These are phyloP conservation scores for Acanthornis magna DNA, from an alignment of 2,797 vertebrate species.

Conservation along the genomic window DNA sequence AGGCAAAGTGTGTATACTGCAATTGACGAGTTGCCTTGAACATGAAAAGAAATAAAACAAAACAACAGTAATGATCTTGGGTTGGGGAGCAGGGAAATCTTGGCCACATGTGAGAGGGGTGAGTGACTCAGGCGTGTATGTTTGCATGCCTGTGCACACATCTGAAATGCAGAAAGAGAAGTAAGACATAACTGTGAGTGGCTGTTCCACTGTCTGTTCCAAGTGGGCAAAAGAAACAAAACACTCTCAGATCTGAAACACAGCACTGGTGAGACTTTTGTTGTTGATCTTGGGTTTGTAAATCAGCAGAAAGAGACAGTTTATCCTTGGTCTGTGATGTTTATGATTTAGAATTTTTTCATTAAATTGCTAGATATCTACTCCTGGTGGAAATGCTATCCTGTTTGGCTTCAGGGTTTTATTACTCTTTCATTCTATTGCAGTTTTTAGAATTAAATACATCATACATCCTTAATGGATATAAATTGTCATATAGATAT, in stretches of 20 bases:
- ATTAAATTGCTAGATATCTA: background rate
- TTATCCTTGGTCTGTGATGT: background rate
- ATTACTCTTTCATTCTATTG: background rate
- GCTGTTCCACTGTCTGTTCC: background rate
- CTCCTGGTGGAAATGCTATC: background rate
- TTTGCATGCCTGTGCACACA: background rate
- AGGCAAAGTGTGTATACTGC: background rate
- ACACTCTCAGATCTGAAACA: background rate
- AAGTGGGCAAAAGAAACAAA: background rate
- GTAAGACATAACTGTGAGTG: background rate
- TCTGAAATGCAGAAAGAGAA: background rate
- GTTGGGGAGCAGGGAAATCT: background rate
- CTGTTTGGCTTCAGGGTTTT: background rate
- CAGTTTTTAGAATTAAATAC: background rate
- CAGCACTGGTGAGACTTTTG: background rate
- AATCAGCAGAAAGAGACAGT: background rate
- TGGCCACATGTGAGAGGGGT: background rate
- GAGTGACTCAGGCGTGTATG: background rate
- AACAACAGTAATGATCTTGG: background rate
- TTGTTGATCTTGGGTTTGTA: background rate
- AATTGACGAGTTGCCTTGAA: background rate
- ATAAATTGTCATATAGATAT: background rate
- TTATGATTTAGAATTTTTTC: background rate
- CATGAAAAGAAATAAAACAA: background rate
- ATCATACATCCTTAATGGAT: background rate